A percentile compares a stretch with the other conserved stretches of the same genome.
Evolutionary conservation across 2,113 vertebrate genomes (phyloP).

Genomic region (Seriola aureovittata): DNA sequence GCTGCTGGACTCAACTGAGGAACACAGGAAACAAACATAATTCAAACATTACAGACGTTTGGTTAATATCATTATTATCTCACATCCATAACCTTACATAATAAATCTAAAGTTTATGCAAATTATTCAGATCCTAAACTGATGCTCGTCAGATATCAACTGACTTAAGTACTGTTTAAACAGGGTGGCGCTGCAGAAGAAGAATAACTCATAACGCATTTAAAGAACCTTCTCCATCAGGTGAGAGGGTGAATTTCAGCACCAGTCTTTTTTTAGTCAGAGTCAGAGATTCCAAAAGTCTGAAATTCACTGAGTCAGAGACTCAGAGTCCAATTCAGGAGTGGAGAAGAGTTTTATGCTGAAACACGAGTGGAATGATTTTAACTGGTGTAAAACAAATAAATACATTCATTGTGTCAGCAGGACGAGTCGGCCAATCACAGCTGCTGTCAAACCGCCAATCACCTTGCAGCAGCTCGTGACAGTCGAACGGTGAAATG

Average conservation of each 20-base stretch:
- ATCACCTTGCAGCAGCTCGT: conserved; percentile 10
- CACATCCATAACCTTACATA: too few relatives aligned
- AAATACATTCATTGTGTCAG: conserved; percentile 19
- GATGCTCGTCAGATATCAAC: too few relatives aligned
- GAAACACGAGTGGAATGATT: not conserved
- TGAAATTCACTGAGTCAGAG: too few relatives aligned
- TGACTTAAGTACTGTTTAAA: too few relatives aligned
- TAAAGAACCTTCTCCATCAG: too few relatives aligned
- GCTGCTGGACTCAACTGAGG: conserved; percentile 94
- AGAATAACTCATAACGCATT: too few relatives aligned
- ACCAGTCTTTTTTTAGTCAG: too few relatives aligned
- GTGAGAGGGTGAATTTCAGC: too few relatives aligned
- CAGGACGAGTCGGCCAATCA: conserved; percentile 41
- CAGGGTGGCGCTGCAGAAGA: too few relatives aligned
- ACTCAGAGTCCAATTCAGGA: too few relatives aligned
- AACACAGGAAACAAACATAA: not conserved
- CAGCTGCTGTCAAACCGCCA: conserved; percentile 38
- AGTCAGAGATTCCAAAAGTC: too few relatives aligned
- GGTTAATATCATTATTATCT: not conserved
- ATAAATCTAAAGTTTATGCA: not conserved
- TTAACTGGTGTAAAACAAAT: conserved; percentile 19
- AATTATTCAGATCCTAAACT: not conserved
- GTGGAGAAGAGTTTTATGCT: not conserved
- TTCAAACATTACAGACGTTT: too few relatives aligned
- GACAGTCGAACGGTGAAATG: conserved; percentile 1